Conservation (phyloP, 2,888 invertebrate genomes). For the Heliconius cydno region DNA sequence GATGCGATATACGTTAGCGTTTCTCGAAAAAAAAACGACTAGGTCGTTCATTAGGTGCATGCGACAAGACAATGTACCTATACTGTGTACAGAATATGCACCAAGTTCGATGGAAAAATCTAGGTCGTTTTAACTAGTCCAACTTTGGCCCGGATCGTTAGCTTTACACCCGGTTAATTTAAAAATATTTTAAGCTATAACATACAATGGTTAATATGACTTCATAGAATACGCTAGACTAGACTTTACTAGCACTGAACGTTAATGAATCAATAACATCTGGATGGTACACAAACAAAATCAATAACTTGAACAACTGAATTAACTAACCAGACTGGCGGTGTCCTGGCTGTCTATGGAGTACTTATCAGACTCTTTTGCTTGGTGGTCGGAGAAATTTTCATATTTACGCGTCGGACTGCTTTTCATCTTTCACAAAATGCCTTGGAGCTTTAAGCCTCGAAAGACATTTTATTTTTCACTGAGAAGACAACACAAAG, state of each 20-base stretch:
- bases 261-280: constrained; percentile 73
- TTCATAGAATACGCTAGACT: constrained; percentile 22
- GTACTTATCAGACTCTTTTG: constrained; percentile 79
- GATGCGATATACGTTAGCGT: constrained; percentile 34
- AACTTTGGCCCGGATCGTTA: constrained; percentile 1
- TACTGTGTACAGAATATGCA: constrained; percentile 29
- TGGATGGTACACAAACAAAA: constrained; percentile 75
- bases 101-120: constrained; percentile 54
- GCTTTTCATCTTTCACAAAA: constrained; percentile 80
- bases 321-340: constrained; percentile 77
- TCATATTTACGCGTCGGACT: constrained; percentile 81
- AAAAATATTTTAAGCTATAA: constrained; percentile 3
- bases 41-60: constrained; percentile 12
- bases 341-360: constrained; percentile 81
- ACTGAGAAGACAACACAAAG: constrained; percentile 65
- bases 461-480: constrained; percentile 71
- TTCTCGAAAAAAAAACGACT: constrained; percentile 22
- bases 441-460: constrained; percentile 66
- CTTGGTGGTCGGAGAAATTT: constrained; percentile 76
- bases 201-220: constrained; percentile 22
- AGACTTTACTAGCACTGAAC: constrained; percentile 52
- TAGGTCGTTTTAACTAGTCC: constrained; percentile 54
- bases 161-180: constrained; percentile 1
- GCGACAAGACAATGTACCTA: constrained; percentile 22
- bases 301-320: constrained; percentile 72